Conservation (phyloP, 1,140 invertebrate genomes). For the Spodoptera frugiperda region DNA sequence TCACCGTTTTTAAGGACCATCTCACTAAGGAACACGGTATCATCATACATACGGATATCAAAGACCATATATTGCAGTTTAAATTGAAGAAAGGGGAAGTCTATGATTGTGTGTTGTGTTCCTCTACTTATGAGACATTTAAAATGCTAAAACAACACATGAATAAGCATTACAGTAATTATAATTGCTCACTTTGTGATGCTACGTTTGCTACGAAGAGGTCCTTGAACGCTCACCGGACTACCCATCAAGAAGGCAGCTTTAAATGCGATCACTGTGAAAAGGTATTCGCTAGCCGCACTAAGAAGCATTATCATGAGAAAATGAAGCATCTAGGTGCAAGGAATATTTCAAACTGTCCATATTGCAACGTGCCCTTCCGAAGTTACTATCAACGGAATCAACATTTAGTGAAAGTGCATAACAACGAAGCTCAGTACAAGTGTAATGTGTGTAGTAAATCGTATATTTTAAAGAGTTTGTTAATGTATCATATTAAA, state of each 20-base stretch:
- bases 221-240: slow-evolving; percentile 68
- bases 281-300: slow-evolving; percentile 69
- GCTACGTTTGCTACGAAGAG: slow-evolving; percentile 69
- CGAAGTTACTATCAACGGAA: slow-evolving; percentile 76
- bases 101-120: slow-evolving; percentile 72
- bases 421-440: slow-evolving; percentile 74
- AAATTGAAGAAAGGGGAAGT: slow-evolving; percentile 73
- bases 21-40: slow-evolving; percentile 66
- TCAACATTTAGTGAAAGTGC: slow-evolving; percentile 75
- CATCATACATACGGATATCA: slow-evolving; percentile 68
- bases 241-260: slow-evolving; percentile 72
- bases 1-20: slow-evolving; percentile 65
- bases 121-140: slow-evolving; percentile 74
- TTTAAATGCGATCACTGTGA: slow-evolving; percentile 77
- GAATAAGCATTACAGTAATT: slow-evolving; percentile 78
- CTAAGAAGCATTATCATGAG: slow-evolving; percentile 74
- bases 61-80: slow-evolving; percentile 74
- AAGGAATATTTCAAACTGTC: slow-evolving; percentile 73
- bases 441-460: slow-evolving; percentile 80
- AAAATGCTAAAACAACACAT: slow-evolving; percentile 83
- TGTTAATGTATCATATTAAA: slow-evolving; percentile 77
- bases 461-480: slow-evolving; percentile 66
- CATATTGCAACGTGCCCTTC: slow-evolving; percentile 71
- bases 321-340: slow-evolving; percentile 72
- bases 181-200: slow-evolving; percentile 69